These are phyloP conservation scores for Ctena decussata DNA, from an alignment of 2,888 invertebrate genomes.

Conservation along the genomic window DNA sequence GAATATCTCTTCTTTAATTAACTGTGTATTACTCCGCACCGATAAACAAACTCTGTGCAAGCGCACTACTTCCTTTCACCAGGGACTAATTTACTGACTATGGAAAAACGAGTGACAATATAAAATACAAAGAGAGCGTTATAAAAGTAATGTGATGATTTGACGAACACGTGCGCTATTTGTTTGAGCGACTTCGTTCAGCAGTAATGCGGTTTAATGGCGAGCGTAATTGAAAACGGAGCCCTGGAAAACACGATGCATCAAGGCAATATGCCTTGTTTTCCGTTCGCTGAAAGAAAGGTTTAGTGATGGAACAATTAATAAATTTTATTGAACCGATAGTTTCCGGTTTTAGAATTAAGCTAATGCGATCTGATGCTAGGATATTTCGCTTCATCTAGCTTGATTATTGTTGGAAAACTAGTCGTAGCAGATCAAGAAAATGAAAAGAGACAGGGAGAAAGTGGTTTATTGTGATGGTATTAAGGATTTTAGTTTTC, in stretches of 20 bases:
- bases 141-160: constrained; percentile 21
- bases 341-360: constrained; percentile 60
- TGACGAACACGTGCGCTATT: constrained; percentile 56
- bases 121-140: constrained; percentile 16
- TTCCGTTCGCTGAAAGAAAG: constrained; percentile 59
- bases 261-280: constrained; percentile 54
- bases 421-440: neutral
- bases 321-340: constrained; percentile 69
- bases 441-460: constrained; percentile 11
- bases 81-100: constrained; percentile 5
- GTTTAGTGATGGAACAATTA: constrained; percentile 56
- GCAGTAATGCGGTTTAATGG: constrained; percentile 56
- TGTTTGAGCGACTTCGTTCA: constrained; percentile 48
- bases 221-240: constrained; percentile 65
- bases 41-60: constrained; percentile 42
- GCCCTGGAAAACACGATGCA: constrained; percentile 64
- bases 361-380: constrained; percentile 66
- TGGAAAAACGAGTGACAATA: constrained; percentile 10
- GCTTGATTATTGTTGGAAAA: constrained; percentile 6
- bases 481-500: constrained; percentile 14
- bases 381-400: neutral
- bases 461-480: constrained; percentile 12
- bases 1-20: constrained; percentile 58
- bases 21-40: constrained; percentile 55
- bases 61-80: constrained; percentile 55